Evolutionary conservation across 2,113 vertebrate species (phyloP), one percentile per base, ranked within the genome.

Genomic region (Puntigrus tetrazona): DNA sequence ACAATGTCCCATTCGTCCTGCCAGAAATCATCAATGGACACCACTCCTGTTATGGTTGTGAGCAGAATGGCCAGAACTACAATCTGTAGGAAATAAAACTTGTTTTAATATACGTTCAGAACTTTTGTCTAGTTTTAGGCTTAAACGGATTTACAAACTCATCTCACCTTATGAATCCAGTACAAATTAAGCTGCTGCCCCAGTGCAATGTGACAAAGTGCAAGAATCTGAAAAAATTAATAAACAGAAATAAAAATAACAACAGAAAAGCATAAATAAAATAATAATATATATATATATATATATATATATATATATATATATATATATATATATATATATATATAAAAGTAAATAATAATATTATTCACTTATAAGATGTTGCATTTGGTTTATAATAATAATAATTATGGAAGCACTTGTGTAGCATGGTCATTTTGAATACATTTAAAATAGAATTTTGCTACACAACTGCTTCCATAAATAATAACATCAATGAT

Each of bases 181-280:
- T 96, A 96, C n/a, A 99, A 93, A 87, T 98, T 97, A 90, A 99
- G 93, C 91, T 99, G 98, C 88, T 98, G 98, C 38, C 98, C 97
- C 92, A 98, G 93, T 0, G 95, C 94, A 8, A 99, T 94, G 87
- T 99, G 97, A 89, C 97, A 98, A 80, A 98, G 93, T 9, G 97
- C 97, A 90, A 99, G 93, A 84, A 98, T 94, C 98, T 99, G 90
- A 1, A 18, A 85, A 89, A 27, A 65, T 0, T 7, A n/a, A 57
- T 8, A 7, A 8, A 41, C n/a, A n/a, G n/a, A n/a, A n/a, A n/a
- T n/a, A 55, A 47, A n/a, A 1, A 63, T 16, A 3, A 31, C 5
- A 80, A 3, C 1, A 74, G 14, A 3, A 74, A 65, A 7, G 9
- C 9, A 57, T 29, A 1, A 13, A n/a, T 70, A 3, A 27, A 22